Base-by-base conservation (phyloP, 1,140 invertebrate species). In the Achroia grisella region DNA sequence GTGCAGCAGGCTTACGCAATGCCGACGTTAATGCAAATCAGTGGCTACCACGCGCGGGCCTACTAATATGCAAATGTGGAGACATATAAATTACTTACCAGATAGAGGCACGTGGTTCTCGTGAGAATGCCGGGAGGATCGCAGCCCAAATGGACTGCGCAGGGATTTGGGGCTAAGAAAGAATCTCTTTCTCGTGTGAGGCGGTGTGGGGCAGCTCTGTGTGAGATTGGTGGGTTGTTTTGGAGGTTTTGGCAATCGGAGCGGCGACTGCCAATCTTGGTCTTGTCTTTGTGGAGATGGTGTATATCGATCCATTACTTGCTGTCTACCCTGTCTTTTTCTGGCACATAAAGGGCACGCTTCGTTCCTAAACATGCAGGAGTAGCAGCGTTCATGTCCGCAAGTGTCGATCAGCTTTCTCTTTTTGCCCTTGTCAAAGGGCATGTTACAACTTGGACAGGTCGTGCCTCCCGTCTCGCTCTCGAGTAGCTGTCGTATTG, bases 391-490 rank as follows among this genome's bases (percentile, higher is more conserved):
- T 73, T 97, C 95, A 89, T 97, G 96, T 51, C 96, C 95, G 85
- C 96, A 98, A 41, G 94, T 92, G 86, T 97, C 96, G 74, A 97
- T 96, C 61, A 98, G 88, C 72, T 94, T 93, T 76, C 96, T 90
- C 86, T 97, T 96, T 86, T 97, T 97, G 81, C 95, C 95, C 85
- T 96, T 95, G 86, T 97, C 95, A 87, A 97, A 97, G 52, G 95
- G 95, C 91, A 96, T 95, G 76, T 93, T 91, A 87, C 93, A 94
- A 73, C 92, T 93, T 43, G 93, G 93, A 85, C 93, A 95, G 34
- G 87, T 90, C 28, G 88, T 88, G 50, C 89, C 89, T 28, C 88
- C 88, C 31, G 78, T 81, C 57, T 85, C 81, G 59, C 71, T 82
- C 42, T 85, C 81, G 47, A 85, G 65, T n/a, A 85, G 63, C 53